phyloP scores from a whole-genome alignment of 2,113 vertebrate genomes.

The Sylvietta virens region DNA sequence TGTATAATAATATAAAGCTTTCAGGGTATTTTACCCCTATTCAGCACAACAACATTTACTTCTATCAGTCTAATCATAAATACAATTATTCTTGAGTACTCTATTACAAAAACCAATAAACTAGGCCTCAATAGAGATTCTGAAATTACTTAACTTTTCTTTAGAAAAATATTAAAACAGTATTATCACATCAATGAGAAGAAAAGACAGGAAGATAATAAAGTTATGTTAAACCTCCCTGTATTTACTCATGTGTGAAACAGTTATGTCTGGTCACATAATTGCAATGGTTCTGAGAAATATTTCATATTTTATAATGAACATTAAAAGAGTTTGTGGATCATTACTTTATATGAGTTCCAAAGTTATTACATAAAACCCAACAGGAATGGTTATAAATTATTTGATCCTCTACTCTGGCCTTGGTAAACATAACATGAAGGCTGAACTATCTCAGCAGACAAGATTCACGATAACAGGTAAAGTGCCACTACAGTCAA shows the following conservation, averaged over 20 bases:
- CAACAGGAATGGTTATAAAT: constrained; percentile 83
- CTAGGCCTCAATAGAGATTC: constrained; percentile 75
- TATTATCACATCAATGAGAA: constrained; percentile 82
- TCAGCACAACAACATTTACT: constrained; percentile 65
- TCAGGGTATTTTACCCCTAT: constrained; percentile 62
- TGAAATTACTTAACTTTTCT: constrained; percentile 82
- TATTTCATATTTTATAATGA: constrained; percentile 89
- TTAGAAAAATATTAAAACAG: constrained; percentile 82
- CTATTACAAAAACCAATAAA: constrained; percentile 81
- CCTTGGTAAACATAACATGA: constrained; percentile 79
- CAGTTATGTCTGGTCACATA: constrained; percentile 86
- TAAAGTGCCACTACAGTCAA: constrained; percentile 28
- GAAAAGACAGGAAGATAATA: constrained; percentile 83
- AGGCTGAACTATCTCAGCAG: constrained; percentile 63
- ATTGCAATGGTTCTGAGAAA: constrained; percentile 83
- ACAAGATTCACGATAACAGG: constrained; percentile 65
- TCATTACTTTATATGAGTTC: constrained; percentile 88
- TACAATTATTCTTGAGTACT: constrained; percentile 80
- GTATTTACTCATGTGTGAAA: constrained; percentile 85
- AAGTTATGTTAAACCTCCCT: constrained; percentile 85
- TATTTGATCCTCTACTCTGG: constrained; percentile 75
- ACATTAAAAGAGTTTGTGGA: constrained; percentile 89
- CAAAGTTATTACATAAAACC: constrained; percentile 88
- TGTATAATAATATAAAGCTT: constrained; percentile 55
- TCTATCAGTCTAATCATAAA: constrained; percentile 76